phyloP scores from a whole-genome alignment of 2,888 invertebrate genomes.

The Schizotus pectinicornis region DNA sequence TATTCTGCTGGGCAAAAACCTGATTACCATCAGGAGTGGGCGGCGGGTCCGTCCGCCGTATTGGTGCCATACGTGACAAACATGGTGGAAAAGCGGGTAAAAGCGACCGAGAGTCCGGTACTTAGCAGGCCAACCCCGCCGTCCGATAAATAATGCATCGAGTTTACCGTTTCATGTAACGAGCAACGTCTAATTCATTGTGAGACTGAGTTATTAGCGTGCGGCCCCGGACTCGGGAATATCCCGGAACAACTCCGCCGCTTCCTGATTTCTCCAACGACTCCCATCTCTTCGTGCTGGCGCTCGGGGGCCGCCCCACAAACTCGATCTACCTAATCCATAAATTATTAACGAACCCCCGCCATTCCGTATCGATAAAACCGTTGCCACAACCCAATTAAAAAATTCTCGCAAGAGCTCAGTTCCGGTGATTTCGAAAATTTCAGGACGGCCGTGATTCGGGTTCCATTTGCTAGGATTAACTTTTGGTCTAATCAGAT shows the following conservation, averaged over 20 bases:
- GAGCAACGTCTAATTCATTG: slow-evolving; percentile 39
- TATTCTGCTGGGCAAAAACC: too few relatives aligned
- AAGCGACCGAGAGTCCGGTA: slow-evolving; percentile 24
- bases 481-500: neutral
- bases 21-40: too few relatives aligned
- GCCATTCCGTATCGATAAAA: too few relatives aligned
- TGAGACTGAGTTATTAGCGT: slow-evolving; percentile 38
- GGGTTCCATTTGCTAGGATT: neutral
- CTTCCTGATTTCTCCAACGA: slow-evolving; percentile 24
- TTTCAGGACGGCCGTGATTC: neutral
- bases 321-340: neutral
- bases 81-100: slow-evolving; percentile 19
- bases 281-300: slow-evolving; percentile 3
- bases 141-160: slow-evolving; percentile 42
- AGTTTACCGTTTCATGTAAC: slow-evolving; percentile 41
- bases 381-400: neutral
- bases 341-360: neutral
- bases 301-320: neutral
- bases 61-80: slow-evolving; percentile 16
- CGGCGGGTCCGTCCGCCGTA: too few relatives aligned
- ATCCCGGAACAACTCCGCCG: slow-evolving; percentile 18
- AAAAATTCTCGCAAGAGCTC: neutral
- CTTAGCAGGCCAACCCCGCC: slow-evolving; percentile 34
- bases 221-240: slow-evolving; percentile 9
- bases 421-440: neutral